Percentiles rank a stretch among this genome's conserved stretches.
Conservation (phyloP, 2,113 vertebrate genomes). For the Amazona guildingii region DNA sequence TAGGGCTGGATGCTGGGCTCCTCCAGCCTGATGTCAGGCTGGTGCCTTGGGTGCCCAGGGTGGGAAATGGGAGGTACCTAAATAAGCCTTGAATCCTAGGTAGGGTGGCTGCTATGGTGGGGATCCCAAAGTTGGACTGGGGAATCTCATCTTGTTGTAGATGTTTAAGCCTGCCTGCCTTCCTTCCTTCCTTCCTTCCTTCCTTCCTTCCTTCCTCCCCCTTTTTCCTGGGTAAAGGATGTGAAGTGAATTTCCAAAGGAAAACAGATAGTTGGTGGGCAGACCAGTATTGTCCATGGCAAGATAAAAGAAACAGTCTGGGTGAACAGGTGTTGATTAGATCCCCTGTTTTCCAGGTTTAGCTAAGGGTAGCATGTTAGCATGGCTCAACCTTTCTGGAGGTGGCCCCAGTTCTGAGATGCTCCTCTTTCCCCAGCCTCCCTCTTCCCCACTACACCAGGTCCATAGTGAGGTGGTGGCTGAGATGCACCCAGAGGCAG, state of each 20-base stretch:
- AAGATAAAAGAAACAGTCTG: not conserved
- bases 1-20: not conserved
- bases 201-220: not conserved
- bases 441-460: not conserved
- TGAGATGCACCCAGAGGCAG: not conserved
- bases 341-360: not conserved
- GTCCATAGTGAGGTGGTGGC: not conserved
- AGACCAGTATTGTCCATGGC: not conserved
- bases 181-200: no score
- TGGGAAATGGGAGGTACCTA: not conserved
- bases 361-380: fast-evolving
- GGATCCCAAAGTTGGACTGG: not conserved
- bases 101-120: not conserved
- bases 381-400: not conserved
- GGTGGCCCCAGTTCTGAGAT: not conserved
- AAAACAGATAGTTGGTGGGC: not conserved
- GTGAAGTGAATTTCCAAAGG: not conserved
- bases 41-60: fast-evolving
- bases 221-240: not conserved
- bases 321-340: not conserved
- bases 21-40: not conserved
- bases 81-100: not conserved
- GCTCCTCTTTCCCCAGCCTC: not conserved
- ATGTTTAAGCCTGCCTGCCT: not conserved
- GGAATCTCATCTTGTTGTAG: not conserved